Evolutionary conservation across 1,140 invertebrate genomes (phyloP), one percentile per base, ranked within the genome.

Genomic region (Formica selysi): DNA sequence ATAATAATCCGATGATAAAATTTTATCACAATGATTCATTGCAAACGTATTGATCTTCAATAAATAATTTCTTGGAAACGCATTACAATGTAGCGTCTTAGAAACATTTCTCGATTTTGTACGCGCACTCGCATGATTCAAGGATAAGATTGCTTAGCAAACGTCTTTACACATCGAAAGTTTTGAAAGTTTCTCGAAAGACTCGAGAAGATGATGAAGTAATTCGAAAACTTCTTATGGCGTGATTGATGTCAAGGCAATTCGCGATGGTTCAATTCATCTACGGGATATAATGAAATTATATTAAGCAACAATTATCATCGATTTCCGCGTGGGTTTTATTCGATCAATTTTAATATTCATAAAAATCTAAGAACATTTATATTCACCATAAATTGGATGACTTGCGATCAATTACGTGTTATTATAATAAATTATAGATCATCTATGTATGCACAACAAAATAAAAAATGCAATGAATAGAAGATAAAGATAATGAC

Each of bases 141-240:
- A 79, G 76, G 62, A 68, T 26, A 70, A 26, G 13, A 76, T 5
- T 32, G 44, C 26, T 59, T 81, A 6, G 26, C 13, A 81, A 81
- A 81, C 51, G 13, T 19, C 19, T 59, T 59, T 48, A 36, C 6
- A 62, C 22, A 61, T 44, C 16, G 26, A 38, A 51, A 51, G 48
- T 51, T 51, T 51, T 26, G 44, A 62, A n/a, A 11, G 29, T 16
- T 0, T 32, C 11, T 22, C 3, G 71, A 74, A 61, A 44, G 13
- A 11, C 6, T 48, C 3, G 16, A 1, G 32, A 22, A 83, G 16
- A 36, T 48, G 48, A 76, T 10, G 41, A 51, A 78, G 61, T 29
- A 65, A 76, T 38, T 76, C 29, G 32, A 51, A 29, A 76, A 76
- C 65, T 76, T 76, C 44, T 29, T 26, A 78, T 3, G 57, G 4